Conservation (phyloP, 1,140 invertebrate species). For the Episyrphus balteatus region DNA sequence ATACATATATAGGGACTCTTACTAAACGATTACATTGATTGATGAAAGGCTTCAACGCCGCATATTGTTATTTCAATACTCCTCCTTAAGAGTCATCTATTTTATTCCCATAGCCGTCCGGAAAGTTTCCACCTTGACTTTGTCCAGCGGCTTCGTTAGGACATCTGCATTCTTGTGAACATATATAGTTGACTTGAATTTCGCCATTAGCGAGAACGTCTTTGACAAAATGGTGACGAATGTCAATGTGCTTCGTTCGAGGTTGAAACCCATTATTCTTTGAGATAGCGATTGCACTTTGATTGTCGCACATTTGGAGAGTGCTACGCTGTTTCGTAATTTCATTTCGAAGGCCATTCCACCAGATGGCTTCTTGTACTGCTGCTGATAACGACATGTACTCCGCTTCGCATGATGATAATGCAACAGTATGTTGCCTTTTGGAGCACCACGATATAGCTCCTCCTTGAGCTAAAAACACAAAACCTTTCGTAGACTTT, state of each 20-base stretch:
- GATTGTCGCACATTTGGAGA: conserved; percentile 1
- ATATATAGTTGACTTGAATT: no score
- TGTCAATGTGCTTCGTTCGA: conserved; percentile 1
- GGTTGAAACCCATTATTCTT: neutral
- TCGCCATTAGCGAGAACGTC: no score
- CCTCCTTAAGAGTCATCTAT: no score
- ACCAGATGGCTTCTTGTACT: conserved; percentile 4
- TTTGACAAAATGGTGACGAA: neutral
- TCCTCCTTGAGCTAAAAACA: conserved; percentile 4
- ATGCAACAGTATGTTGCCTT: conserved; percentile 16
- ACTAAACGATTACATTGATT: no score
- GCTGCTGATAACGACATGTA: conserved; percentile 6
- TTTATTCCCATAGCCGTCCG: no score
- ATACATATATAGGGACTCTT: no score
- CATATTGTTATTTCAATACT: no score
- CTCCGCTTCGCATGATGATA: conserved; percentile 22
- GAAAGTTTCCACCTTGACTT: no score
- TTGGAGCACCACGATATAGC: conserved; percentile 1
- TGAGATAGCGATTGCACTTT: neutral
- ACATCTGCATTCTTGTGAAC: no score
- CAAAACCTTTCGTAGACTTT: conserved; percentile 2
- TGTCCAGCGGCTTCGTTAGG: no score
- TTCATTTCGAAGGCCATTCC: conserved; percentile 1
- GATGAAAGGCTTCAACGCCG: no score
- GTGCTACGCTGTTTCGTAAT: neutral